Evolutionary conservation across 1,140 invertebrate genomes (phyloP).

Genomic region (Bradysia coprophila): DNA sequence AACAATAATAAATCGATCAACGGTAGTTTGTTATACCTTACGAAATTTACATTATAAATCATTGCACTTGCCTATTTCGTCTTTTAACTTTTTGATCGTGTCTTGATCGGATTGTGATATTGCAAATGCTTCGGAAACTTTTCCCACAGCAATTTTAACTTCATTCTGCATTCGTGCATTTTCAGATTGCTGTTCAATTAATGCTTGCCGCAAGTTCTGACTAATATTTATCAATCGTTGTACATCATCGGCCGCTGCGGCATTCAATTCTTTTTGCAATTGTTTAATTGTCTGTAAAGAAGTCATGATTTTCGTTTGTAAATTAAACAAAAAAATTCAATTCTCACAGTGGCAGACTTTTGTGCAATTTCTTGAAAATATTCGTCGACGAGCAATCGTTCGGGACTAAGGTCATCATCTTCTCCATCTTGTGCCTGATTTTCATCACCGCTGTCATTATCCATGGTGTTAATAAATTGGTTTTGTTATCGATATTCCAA

Average conservation of each 20-base stretch:
- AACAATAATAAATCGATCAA: neutral
- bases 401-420: neutral
- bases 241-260: slow-evolving; percentile 14
- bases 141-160: slow-evolving; percentile 8
- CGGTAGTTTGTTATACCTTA: neutral
- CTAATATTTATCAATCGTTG: slow-evolving; percentile 18
- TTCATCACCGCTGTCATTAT: neutral
- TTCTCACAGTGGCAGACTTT: neutral
- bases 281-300: neutral
- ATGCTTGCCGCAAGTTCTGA: slow-evolving; percentile 15
- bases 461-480: too few relatives aligned
- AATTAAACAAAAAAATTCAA: neutral
- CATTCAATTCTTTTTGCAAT: neutral
- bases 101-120: slow-evolving; percentile 18
- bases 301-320: neutral
- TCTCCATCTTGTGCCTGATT: neutral
- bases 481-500: too few relatives aligned
- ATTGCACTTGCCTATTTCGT: slow-evolving; percentile 13
- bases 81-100: slow-evolving; percentile 17
- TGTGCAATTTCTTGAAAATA: neutral
- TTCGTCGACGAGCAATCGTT: neutral
- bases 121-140: slow-evolving; percentile 11
- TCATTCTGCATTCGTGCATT: slow-evolving; percentile 14
- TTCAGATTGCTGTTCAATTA: slow-evolving; percentile 11
- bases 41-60: neutral